phyloP scores from a whole-genome alignment of 2,797 vertebrate genomes.

The Heteromormyrus szaboi region DNA sequence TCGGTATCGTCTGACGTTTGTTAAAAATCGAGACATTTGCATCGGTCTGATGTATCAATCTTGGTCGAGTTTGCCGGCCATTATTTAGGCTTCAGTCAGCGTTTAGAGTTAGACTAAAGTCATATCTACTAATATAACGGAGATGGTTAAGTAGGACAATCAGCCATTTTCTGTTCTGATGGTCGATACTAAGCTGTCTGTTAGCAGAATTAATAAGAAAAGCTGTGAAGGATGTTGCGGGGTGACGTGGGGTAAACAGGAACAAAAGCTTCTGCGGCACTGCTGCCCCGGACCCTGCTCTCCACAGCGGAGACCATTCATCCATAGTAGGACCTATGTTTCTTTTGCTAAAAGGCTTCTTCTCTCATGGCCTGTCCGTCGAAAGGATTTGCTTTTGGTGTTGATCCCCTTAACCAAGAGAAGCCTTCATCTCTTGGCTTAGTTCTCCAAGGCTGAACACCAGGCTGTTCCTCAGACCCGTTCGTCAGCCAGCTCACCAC shows the following conservation, averaged over 20 bases:
- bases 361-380: constrained; percentile 20
- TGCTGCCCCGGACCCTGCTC: neutral
- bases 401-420: neutral
- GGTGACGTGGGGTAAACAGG: constrained; percentile 26
- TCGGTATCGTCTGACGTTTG: neutral
- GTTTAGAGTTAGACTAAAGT: neutral
- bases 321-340: neutral
- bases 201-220: neutral
- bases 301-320: neutral
- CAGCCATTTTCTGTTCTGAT: neutral
- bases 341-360: neutral
- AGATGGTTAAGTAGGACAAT: neutral
- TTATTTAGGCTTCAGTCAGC: neutral
- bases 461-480: neutral
- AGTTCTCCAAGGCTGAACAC: neutral
- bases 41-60: neutral
- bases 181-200: neutral
- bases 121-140: neutral
- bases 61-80: neutral
- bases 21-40: neutral
- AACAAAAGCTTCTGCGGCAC: neutral
- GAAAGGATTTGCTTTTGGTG: constrained; percentile 24
- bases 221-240: neutral
- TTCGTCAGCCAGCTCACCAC: neutral
- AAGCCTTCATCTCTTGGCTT: neutral